Percentiles rank a stretch among this genome's conserved stretches.
Conservation (phyloP, 2,797 vertebrate species). For the Botia almorhae region DNA sequence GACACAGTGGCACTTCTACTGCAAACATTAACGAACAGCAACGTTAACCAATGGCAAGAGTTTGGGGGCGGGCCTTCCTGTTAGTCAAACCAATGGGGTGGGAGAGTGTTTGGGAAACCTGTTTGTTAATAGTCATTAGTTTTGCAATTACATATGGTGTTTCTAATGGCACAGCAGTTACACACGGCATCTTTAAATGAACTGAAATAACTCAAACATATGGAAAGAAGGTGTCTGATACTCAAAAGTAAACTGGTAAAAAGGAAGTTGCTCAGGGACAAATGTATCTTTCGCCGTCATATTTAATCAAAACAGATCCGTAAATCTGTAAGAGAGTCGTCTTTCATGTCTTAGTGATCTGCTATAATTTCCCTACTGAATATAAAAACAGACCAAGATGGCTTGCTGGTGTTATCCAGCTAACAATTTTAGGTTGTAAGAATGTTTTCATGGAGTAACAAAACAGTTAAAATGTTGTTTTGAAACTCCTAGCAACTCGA, state of each 20-base stretch:
- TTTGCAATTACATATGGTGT: background rate
- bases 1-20: too few species aligned
- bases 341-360: constrained; percentile 8
- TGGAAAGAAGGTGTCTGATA: constrained; percentile 10
- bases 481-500: too few species aligned
- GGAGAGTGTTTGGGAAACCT: background rate
- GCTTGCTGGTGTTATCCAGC: too few species aligned
- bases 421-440: too few species aligned
- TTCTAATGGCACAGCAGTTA: background rate
- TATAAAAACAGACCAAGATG: too few species aligned
- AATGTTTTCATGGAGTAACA: too few species aligned
- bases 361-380: background rate
- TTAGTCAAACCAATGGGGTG: background rate
- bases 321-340: constrained; percentile 2
- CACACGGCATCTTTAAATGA: background rate
- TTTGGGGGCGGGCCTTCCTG: background rate
- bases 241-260: constrained; percentile 12
- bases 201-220: background rate
- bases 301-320: constrained; percentile 38
- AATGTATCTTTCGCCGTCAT: background rate
- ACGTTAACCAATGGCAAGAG: background rate
- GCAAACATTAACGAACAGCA: background rate
- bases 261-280: constrained; percentile 4
- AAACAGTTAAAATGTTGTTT: too few species aligned
- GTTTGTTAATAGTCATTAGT: background rate